Conservation (phyloP, 2,113 vertebrate species). For the Octodon degus region DNA sequence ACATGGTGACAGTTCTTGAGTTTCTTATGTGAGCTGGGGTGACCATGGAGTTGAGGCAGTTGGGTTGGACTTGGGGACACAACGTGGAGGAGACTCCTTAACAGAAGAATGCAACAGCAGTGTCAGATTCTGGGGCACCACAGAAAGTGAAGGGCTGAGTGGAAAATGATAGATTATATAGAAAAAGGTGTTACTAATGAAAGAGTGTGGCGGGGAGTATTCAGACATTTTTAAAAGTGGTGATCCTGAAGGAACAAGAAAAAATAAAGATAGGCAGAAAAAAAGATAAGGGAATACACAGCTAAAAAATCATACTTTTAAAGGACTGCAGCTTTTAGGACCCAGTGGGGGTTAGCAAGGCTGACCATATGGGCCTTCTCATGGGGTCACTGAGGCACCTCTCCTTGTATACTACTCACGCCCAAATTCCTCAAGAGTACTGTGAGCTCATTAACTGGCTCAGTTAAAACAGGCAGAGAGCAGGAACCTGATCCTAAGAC, state of each 20-base stretch:
- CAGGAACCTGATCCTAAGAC: neutral
- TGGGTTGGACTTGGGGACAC: accelerated
- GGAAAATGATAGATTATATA: neutral
- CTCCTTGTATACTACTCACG: neutral
- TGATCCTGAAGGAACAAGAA: neutral
- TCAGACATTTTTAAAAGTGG: neutral
- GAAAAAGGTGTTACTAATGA: neutral
- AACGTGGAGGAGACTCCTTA: neutral
- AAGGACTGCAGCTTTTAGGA: neutral
- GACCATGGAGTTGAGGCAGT: neutral
- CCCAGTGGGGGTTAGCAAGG: neutral
- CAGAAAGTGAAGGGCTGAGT: neutral
- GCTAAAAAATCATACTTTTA: neutral
- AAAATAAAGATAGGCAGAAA: neutral
- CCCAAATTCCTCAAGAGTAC: neutral
- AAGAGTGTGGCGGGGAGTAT: neutral
- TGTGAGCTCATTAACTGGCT: neutral
- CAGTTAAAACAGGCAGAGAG: neutral
- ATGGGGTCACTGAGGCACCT: neutral
- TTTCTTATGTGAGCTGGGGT: neutral
- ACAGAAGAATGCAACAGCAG: neutral
- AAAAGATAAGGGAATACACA: neutral
- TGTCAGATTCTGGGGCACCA: neutral
- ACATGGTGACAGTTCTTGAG: neutral
- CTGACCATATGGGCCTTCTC: neutral